Evolutionary conservation across 2,797 vertebrate genomes (phyloP).

Genomic region (Sebastes wilsoni): DNA sequence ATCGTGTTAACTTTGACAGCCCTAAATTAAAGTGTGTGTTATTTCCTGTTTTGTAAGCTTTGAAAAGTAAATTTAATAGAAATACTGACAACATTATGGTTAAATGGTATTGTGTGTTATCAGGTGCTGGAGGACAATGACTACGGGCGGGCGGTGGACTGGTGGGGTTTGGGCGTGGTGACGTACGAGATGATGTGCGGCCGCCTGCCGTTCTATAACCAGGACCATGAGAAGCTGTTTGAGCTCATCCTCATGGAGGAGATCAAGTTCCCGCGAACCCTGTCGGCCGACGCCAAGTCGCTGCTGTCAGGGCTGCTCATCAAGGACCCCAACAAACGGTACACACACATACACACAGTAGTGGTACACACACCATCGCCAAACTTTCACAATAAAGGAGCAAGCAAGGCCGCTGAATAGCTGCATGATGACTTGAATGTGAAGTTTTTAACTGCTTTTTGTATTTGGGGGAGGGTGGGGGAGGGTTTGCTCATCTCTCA

Average conservation of each 20-base stretch:
- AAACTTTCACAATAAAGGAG: too few species aligned
- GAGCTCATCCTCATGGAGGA: conserved; percentile 98
- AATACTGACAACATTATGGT: not conserved
- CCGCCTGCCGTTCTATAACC: conserved; percentile 96
- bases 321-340: conserved; percentile 98
- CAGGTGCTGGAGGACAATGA: conserved; percentile 97
- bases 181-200: conserved; percentile 99
- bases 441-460: too few species aligned
- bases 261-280: conserved; percentile 96
- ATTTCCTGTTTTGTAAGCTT: not conserved
- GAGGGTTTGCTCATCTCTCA: too few species aligned
- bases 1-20: too few species aligned
- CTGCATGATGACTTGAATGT: too few species aligned
- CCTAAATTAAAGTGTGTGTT: too few species aligned
- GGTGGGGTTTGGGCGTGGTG: conserved; percentile 97
- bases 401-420: too few species aligned
- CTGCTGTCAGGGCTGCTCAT: conserved; percentile 96
- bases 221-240: conserved; percentile 97
- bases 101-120: rapidly evolving
- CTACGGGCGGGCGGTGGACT: conserved; percentile 96
- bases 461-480: too few species aligned
- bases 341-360: conserved; percentile 1
- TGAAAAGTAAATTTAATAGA: not conserved
- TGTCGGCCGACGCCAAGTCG: conserved; percentile 96
- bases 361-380: too few species aligned